Conservation (phyloP, 1,140 invertebrate genomes). For the Euura saliciscinereae region DNA sequence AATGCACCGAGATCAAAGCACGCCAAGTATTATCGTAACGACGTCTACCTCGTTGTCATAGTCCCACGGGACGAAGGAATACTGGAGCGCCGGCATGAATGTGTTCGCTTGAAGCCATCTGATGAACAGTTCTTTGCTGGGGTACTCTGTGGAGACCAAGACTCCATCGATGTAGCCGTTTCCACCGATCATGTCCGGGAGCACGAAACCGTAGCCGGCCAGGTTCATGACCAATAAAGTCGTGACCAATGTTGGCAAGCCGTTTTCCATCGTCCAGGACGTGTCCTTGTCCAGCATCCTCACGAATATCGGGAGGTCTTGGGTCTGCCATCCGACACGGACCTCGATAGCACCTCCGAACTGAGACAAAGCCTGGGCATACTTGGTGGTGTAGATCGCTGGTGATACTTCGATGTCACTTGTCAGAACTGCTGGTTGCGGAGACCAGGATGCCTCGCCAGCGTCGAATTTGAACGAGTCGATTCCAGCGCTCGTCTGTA, state of each 20-base stretch:
- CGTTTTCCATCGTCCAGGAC: slow-evolving; percentile 76
- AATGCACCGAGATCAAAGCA: background rate
- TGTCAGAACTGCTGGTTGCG: slow-evolving; percentile 24
- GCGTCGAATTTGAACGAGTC: slow-evolving; percentile 90
- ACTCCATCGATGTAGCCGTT: slow-evolving; percentile 68
- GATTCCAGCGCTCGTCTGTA: slow-evolving; percentile 69
- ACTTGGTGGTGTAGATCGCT: slow-evolving; percentile 22
- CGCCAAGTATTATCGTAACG: background rate
- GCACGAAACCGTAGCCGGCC: slow-evolving; percentile 79
- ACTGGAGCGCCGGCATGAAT: slow-evolving; percentile 84
- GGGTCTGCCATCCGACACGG: slow-evolving; percentile 63
- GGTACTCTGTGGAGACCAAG: slow-evolving; percentile 46
- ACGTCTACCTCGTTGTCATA: slow-evolving; percentile 67
- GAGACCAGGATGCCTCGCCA: slow-evolving; percentile 72
- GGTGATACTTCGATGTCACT: slow-evolving; percentile 25
- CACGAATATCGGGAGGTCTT: slow-evolving; percentile 75
- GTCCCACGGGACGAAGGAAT: slow-evolving; percentile 82
- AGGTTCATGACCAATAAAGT: slow-evolving; percentile 75
- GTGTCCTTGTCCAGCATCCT: slow-evolving; percentile 85
- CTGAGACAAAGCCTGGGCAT: slow-evolving; percentile 23
- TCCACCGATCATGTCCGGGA: slow-evolving; percentile 89
- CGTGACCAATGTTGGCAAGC: slow-evolving; percentile 74
- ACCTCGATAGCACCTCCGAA: slow-evolving; percentile 31
- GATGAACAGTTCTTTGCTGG: slow-evolving; percentile 77
- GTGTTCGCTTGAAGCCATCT: slow-evolving; percentile 83